These are phyloP conservation scores for Chaenocephalus aceratus DNA, from an alignment of 2,113 vertebrate species.

Conservation along the genomic window DNA sequence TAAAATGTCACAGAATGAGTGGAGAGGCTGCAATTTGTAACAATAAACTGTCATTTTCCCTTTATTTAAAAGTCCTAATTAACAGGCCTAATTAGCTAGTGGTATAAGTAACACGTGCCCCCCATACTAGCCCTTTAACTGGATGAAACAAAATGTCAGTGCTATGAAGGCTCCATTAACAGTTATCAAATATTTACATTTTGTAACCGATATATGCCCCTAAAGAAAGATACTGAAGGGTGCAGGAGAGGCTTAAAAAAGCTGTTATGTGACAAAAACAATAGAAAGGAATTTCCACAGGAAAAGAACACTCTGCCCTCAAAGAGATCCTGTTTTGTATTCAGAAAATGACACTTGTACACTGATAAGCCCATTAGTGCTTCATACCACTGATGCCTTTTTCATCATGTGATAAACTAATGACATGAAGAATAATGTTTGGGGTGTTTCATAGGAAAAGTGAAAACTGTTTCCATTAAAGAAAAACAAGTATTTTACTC, in stretches of 20 bases:
- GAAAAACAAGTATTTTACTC: background rate
- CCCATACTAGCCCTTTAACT: slow-evolving; percentile 18
- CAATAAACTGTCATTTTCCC: background rate
- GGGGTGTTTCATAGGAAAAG: background rate
- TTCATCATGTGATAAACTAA: slow-evolving; percentile 23
- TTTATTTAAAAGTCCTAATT: background rate
- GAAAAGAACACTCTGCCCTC: background rate
- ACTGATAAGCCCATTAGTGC: slow-evolving; percentile 8
- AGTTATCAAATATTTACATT: background rate
- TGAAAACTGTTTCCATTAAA: background rate
- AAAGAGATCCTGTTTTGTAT: background rate
- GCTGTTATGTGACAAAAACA: background rate
- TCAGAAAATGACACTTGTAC: background rate
- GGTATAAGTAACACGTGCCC: slow-evolving; percentile 43
- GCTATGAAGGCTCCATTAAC: background rate
- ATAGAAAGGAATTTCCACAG: background rate
- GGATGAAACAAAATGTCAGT: background rate
- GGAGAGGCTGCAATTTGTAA: background rate
- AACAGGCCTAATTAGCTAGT: background rate
- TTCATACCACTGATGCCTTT: slow-evolving; percentile 3
- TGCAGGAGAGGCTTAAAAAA: slow-evolving; percentile 2
- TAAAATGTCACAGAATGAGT: background rate
- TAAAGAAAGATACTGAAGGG: background rate
- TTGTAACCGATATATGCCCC: background rate
- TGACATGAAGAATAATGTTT: slow-evolving; percentile 2